Evolutionary conservation across 2,797 vertebrate genomes (phyloP).

Genomic region (Poecilia wingei): DNA sequence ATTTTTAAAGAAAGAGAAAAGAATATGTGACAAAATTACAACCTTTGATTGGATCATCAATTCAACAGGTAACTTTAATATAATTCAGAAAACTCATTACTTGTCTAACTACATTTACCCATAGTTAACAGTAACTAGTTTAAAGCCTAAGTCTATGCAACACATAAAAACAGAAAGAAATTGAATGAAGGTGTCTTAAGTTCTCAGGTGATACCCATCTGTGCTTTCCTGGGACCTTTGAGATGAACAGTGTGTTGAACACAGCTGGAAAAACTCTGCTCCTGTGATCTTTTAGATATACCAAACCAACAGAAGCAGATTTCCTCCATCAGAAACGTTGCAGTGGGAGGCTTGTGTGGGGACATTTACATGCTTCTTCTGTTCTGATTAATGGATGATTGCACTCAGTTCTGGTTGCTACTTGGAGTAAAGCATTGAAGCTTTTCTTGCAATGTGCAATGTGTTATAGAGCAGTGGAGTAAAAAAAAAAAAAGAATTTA

Average conservation of each 20-base stretch:
- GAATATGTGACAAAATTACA: neutral
- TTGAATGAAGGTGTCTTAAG: neutral
- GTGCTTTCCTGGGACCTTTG: conserved; percentile 20
- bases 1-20: neutral
- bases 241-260: conserved; percentile 39
- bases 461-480: conserved; percentile 9
- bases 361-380: conserved; percentile 40
- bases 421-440: conserved; percentile 31
- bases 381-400: conserved; percentile 40
- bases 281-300: conserved; percentile 75
- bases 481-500: conserved; percentile 11
- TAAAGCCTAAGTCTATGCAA: neutral
- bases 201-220: neutral
- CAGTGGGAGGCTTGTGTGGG: conserved; percentile 23
- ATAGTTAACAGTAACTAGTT: too few relatives aligned
- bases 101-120: neutral
- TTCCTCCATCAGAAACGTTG: conserved; percentile 72
- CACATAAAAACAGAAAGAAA: neutral
- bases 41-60: neutral
- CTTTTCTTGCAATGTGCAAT: conserved; percentile 31
- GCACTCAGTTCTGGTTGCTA: conserved; percentile 18
- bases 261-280: conserved; percentile 82
- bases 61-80: neutral
- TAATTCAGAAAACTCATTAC: neutral
- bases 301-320: conserved; percentile 79